Percentiles rank a stretch among this genome's conserved stretches.
Evolutionary conservation across 2,113 vertebrate species (phyloP).

Genomic region (Eulemur rufifrons): DNA sequence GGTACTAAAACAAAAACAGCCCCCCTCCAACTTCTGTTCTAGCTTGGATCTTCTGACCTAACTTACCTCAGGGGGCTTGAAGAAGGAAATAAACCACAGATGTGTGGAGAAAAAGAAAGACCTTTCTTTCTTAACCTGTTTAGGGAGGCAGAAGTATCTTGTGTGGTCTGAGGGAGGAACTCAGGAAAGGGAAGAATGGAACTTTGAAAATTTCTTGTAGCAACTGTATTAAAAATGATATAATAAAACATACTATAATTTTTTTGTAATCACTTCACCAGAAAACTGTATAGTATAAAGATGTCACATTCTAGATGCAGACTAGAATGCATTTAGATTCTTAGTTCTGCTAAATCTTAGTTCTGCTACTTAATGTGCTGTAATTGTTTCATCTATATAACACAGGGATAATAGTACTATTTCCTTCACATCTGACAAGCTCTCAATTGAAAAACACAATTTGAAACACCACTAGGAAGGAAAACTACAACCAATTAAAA

Average conservation of each 20-base stretch:
- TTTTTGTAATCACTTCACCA: background rate
- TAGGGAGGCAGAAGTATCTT: background rate
- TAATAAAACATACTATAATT: background rate
- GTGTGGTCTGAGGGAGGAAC: background rate
- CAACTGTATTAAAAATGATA: background rate
- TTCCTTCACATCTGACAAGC: background rate
- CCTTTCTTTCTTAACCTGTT: background rate
- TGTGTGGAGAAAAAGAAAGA: background rate
- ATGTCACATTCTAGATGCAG: background rate
- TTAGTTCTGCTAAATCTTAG: too few species aligned
- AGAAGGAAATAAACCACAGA: background rate
- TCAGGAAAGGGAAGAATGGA: background rate
- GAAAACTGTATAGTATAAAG: background rate
- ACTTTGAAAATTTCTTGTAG: background rate
- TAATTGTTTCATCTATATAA: background rate
- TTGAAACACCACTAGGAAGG: background rate
- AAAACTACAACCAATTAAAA: background rate
- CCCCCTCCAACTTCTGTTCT: background rate
- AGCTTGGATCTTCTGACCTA: background rate
- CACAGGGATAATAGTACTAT: background rate
- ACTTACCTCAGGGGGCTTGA: background rate
- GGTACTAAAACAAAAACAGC: background rate
- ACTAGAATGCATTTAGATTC: background rate
- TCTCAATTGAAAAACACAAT: background rate
- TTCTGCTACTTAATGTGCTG: background rate